Evolutionary conservation across 2,113 vertebrate genomes (phyloP).

Genomic region (Equus quagga): DNA sequence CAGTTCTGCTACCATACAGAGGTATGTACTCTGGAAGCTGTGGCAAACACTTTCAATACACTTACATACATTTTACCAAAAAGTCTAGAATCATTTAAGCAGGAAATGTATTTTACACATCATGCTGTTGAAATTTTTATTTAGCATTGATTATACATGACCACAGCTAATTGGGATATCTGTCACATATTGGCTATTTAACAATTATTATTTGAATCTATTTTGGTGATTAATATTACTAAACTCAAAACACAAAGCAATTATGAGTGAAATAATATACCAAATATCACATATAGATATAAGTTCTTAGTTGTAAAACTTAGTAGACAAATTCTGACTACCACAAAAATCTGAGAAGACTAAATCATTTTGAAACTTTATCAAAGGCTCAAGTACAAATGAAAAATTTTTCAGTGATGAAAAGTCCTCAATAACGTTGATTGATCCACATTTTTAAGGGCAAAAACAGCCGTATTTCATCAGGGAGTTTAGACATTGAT

Average conservation of each 20-base stretch:
- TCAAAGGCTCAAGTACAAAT: slow-evolving; percentile 76
- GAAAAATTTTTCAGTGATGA: slow-evolving; percentile 81
- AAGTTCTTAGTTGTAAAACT: slow-evolving; percentile 38
- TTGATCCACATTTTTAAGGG: slow-evolving; percentile 85
- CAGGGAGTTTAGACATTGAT: slow-evolving; percentile 80
- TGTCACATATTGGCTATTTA: background rate
- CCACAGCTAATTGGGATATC: background rate
- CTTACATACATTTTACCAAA: background rate
- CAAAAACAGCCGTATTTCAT: slow-evolving; percentile 85
- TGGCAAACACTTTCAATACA: background rate
- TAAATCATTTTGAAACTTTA: slow-evolving; percentile 75
- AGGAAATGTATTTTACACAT: background rate
- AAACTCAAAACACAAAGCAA: background rate
- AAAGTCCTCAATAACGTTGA: slow-evolving; percentile 84
- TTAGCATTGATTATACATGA: background rate
- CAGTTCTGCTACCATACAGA: background rate
- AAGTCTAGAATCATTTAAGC: background rate
- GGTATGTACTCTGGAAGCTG: background rate
- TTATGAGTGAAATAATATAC: background rate
- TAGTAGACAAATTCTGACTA: background rate
- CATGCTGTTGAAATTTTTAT: background rate
- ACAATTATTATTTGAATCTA: background rate
- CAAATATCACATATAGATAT: background rate
- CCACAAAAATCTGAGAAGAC: slow-evolving; percentile 15
- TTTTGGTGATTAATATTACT: background rate